Conservation (phyloP, 2,888 invertebrate species). For the Acanthosepion pharaonis region DNA sequence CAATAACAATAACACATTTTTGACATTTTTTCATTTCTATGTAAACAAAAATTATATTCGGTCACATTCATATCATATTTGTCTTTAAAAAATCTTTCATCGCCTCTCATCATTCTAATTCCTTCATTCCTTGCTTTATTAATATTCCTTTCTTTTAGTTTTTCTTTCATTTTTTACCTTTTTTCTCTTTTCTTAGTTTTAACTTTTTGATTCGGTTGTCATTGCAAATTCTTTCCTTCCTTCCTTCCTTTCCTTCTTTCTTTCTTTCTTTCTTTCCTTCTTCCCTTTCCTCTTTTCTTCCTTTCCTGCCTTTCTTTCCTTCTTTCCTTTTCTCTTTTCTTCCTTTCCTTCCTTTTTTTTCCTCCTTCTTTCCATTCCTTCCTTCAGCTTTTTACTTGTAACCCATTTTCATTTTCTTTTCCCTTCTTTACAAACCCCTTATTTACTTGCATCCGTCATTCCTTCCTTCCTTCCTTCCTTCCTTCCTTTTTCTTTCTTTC, state of each 20-base stretch:
- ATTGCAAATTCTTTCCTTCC: not conserved
- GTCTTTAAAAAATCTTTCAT: not conserved
- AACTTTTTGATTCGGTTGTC: too few species aligned
- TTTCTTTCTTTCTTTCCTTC: not conserved
- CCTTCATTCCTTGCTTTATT: not conserved
- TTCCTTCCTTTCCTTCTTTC: not conserved
- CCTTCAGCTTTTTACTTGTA: too few species aligned
- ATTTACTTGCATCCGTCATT: not conserved
- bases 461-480: too few species aligned
- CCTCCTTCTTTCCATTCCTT: too few species aligned
- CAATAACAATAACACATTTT: not conserved
- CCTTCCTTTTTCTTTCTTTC: too few species aligned
- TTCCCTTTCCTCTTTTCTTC: not conserved
- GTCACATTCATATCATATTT: not conserved
- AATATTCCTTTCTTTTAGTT: not conserved
- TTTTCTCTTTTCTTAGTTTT: not conserved
- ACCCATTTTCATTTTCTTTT: too few species aligned
- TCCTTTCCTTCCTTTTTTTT: not conserved
- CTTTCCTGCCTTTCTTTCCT: not conserved
- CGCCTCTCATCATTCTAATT: not conserved
- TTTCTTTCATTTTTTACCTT: not conserved
- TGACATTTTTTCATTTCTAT: slow-evolving; percentile 1
- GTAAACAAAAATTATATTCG: not conserved
- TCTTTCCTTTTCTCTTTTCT: too few species aligned
- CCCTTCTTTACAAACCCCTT: not conserved